Base-by-base conservation (phyloP, 1,140 invertebrate species). In the Lordiphosa collinella region DNA sequence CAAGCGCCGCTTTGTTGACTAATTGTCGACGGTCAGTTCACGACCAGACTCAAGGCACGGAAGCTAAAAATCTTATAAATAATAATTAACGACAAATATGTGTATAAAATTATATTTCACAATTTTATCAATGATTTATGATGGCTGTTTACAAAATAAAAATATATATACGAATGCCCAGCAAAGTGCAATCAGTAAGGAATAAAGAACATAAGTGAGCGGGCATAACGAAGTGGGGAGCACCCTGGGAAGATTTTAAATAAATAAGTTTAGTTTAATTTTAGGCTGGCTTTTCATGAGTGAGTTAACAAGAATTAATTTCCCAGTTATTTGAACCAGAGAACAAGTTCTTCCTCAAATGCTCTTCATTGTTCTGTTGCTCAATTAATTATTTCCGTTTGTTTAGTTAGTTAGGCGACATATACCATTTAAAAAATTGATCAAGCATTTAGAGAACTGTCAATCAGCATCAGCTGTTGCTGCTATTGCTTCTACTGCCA, bases 111-210 rank as follows among this genome's bases (percentile, higher is more conserved):
- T 52, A 72, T 58, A 43, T 40, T 37, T 56, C 38, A 37, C 18
- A 32, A 25, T 73, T 72, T 79, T 79, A 79, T 74, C 65, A 79
- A 54, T 79, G 69, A 74, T 80, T 70, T 69, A 74, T 56, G 64
- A 37, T 46, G 54, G 40, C 6, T 40, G 43, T 46, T 57, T 31
- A 55, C 41, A 69, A 65, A 57, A 53, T 48, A 79, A 58, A 59
- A 31, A 51, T 32, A 66, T 47, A 41, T 29, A 29, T 29, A 29
- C 6, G 2, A 29, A 29, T 29, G 25, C n/a, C n/a, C n/a, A 22
- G 18, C 1, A 18, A 18, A 60, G 32, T 11, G 46, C 63, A 67
- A 67, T 68, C 65, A 22, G 36, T 48, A 48, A 35, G 6, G 10
- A 11, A 35, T 38, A 14, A 43, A 2, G 10, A 41, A 57, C 1